Percentiles rank a stretch among this genome's conserved stretches.
phyloP scores from a whole-genome alignment of 2,888 invertebrate species.

The Laspeyria flexula region DNA sequence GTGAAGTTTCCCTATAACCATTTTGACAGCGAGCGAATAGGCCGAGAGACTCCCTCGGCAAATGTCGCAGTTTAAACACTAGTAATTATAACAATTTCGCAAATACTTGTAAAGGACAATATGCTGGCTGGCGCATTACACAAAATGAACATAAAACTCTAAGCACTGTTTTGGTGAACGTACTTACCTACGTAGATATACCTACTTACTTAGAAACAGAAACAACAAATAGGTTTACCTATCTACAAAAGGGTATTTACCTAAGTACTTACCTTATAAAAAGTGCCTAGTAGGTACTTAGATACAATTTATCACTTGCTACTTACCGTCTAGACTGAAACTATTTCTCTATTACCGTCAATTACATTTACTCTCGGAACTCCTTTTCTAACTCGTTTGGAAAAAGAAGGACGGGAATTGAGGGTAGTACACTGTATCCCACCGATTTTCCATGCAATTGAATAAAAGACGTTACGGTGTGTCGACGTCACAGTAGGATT shows the following conservation, averaged over 20 bases:
- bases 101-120: constrained; percentile 44
- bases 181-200: constrained; percentile 1
- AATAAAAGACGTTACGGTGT: constrained; percentile 79
- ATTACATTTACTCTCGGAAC: constrained; percentile 63
- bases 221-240: no score
- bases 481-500: constrained; percentile 69
- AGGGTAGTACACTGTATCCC: constrained; percentile 71
- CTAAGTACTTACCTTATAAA: no score
- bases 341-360: constrained; percentile 78
- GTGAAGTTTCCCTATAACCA: constrained; percentile 33
- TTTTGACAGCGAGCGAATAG: constrained; percentile 31
- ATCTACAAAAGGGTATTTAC: no score
- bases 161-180: constrained; percentile 24
- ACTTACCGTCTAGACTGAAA: constrained; percentile 79
- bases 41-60: constrained; percentile 25
- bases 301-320: no score
- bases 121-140: constrained; percentile 29
- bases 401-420: constrained; percentile 48
- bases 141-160: constrained; percentile 39
- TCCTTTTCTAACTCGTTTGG: constrained; percentile 50
- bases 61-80: constrained; percentile 39
- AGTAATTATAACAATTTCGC: constrained; percentile 47
- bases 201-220: neutral
- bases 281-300: constrained; percentile 17
- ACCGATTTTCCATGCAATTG: constrained; percentile 83